Base-by-base conservation (phyloP, 2,888 invertebrate genomes). In the Andrena praecox region DNA sequence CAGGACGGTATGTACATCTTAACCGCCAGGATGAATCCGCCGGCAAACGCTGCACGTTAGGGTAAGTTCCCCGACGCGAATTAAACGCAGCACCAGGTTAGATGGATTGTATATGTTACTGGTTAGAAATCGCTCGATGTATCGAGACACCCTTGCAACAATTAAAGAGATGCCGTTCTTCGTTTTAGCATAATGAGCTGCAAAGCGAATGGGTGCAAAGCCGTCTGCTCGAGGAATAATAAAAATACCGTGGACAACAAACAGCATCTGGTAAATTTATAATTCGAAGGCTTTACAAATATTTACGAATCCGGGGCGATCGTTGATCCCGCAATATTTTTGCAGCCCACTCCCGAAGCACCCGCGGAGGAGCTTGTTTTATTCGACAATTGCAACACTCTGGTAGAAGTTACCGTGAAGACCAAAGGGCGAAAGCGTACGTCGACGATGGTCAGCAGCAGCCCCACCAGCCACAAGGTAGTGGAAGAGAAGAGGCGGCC, bases 331-430 rank as follows among this genome's bases (percentile, higher is more conserved):
- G 56, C 24, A 29, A 33, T 73, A 66, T 6, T 59, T 77, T 77
- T 82, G 16, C 35, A 90, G 89, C 56, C 60, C 8, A 29, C 79
- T 10, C 52, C 72, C 16, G 52, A 29, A 29, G 52, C 59, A 16
- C 54, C 87, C 50, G 59, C 85, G 2, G 84, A 85, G 12, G 86
- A 80, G 20, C 50, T 88, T 59, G 63, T 86, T 24, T 54, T 83
- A 10, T 78, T 81, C 35, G 86, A 86, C 16, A 85, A 91, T 77
- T 80, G 82, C 20, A 85, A 87, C 16, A 86, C 89, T 2, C 68
- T 89, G 6, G 76, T 92, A 33, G 90, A 91, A 87, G 82, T 92
- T 33, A 90, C 87, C 3, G 84, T 92, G 0, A 90, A 88, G 70
- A 77, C 80, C n/a, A 87, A 89, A 33, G 87, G 82, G 16, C 89